A percentile compares a stretch with the other conserved stretches of the same genome.
These are phyloP conservation scores for Cybosia mesomella DNA, from an alignment of 2,888 invertebrate genomes.

Conservation along the genomic window DNA sequence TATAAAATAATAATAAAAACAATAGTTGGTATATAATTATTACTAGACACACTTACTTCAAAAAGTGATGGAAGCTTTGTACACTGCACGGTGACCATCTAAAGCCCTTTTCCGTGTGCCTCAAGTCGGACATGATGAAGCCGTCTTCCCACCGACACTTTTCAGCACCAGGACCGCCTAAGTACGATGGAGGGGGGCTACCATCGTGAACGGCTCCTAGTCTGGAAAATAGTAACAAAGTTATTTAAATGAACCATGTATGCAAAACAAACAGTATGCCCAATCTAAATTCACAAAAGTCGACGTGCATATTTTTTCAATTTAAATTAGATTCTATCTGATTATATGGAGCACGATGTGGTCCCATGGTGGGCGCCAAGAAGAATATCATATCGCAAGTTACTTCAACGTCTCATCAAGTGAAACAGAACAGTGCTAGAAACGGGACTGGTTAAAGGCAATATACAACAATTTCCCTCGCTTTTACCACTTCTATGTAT, in stretches of 20 bases:
- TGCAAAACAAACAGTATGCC: neutral
- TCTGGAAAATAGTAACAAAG: constrained; percentile 81
- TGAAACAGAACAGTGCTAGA: neutral
- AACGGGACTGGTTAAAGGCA: neutral
- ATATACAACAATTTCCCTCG: neutral
- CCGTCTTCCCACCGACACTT: constrained; percentile 98
- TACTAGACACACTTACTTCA: constrained; percentile 90
- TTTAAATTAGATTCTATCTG: neutral
- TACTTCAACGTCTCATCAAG: neutral
- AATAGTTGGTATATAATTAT: neutral
- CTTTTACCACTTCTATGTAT: neutral
- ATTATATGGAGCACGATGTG: neutral
- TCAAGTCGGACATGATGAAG: constrained; percentile 97
- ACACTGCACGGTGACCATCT: constrained; percentile 97
- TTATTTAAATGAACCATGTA: neutral
- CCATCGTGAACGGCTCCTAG: constrained; percentile 98
- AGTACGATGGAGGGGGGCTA: constrained; percentile 96
- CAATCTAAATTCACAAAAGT: neutral
- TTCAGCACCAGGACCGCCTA: constrained; percentile 97
- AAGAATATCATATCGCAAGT: no score
- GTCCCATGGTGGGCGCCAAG: constrained; percentile 7
- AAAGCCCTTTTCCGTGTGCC: constrained; percentile 98
- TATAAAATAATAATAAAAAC: neutral
- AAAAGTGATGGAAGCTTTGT: constrained; percentile 97
- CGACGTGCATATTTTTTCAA: neutral